Conservation (phyloP, 2,888 invertebrate genomes). For the Acanthopleura granulata region DNA sequence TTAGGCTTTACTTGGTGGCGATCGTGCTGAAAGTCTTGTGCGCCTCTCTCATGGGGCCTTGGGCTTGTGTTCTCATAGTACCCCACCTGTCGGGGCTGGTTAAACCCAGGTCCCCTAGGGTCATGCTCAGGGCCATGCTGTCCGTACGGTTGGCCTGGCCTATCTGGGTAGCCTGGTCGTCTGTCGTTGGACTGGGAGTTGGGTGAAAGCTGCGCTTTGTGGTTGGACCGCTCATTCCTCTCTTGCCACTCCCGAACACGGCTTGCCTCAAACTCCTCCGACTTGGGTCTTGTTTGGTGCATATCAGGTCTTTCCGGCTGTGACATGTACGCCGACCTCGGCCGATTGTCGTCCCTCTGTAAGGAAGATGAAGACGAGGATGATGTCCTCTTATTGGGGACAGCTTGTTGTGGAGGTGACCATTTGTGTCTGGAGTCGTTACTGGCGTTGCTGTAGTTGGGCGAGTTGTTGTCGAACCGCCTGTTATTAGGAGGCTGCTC, state of each 20-base stretch:
- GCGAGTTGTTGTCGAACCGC: slow-evolving; percentile 12
- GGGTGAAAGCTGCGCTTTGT: neutral
- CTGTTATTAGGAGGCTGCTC: slow-evolving; percentile 20
- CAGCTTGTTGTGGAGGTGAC: slow-evolving; percentile 36
- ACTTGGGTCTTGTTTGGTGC: slow-evolving; percentile 45
- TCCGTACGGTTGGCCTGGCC: slow-evolving; percentile 28
- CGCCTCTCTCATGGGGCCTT: slow-evolving; percentile 46
- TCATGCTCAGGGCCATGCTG: slow-evolving; percentile 37
- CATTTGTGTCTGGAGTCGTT: slow-evolving; percentile 31
- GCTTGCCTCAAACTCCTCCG: slow-evolving; percentile 52
- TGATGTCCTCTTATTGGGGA: slow-evolving; percentile 26
- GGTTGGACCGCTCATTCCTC: slow-evolving; percentile 26
- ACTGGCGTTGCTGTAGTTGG: slow-evolving; percentile 25
- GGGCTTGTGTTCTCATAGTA: slow-evolving; percentile 61
- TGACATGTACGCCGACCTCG: slow-evolving; percentile 53
- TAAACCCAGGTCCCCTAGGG: slow-evolving; percentile 59
- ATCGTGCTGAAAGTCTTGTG: slow-evolving; percentile 44
- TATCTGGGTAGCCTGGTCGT: neutral
- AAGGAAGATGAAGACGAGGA: slow-evolving; percentile 42
- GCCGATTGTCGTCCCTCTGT: slow-evolving; percentile 45
- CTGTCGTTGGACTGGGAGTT: neutral
- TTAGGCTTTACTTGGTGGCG: slow-evolving; percentile 33
- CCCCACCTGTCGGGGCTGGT: slow-evolving; percentile 51
- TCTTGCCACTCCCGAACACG: slow-evolving; percentile 61
- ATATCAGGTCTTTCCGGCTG: slow-evolving; percentile 45